Percentiles rank a stretch among this genome's conserved stretches.
These are phyloP conservation scores for Brachylomia viminalis DNA, from an alignment of 2,888 invertebrate genomes.

Conservation along the genomic window DNA sequence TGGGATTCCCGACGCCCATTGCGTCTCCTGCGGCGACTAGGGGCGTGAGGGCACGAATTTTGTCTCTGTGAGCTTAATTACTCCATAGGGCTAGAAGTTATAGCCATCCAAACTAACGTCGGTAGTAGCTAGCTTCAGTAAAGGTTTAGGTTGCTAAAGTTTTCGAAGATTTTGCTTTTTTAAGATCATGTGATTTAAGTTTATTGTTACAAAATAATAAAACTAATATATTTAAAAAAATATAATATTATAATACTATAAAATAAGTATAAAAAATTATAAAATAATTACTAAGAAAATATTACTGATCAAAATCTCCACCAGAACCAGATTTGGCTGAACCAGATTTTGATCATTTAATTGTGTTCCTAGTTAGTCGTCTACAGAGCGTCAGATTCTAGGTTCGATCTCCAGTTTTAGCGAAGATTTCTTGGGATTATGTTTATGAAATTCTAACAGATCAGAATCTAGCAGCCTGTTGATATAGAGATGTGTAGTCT, in stretches of 20 bases:
- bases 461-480: background rate
- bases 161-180: background rate
- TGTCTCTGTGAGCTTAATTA: too few species aligned
- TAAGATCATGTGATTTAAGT: background rate
- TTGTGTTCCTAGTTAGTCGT: too few species aligned
- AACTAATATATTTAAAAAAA: background rate
- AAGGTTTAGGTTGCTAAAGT: background rate
- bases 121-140: background rate
- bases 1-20: too few species aligned
- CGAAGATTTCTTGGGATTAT: background rate
- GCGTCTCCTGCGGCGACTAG: too few species aligned
- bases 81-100: background rate
- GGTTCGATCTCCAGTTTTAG: background rate
- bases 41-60: too few species aligned
- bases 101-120: background rate
- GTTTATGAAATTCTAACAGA: background rate
- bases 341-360: background rate
- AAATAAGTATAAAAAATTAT: too few species aligned
- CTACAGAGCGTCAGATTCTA: background rate
- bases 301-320: background rate
- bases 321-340: background rate
- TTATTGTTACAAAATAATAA: background rate
- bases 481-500: background rate
- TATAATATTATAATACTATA: too few species aligned
- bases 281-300: background rate